Conservation (phyloP, 2,888 invertebrate species). For the Caradrina kadenii region DNA sequence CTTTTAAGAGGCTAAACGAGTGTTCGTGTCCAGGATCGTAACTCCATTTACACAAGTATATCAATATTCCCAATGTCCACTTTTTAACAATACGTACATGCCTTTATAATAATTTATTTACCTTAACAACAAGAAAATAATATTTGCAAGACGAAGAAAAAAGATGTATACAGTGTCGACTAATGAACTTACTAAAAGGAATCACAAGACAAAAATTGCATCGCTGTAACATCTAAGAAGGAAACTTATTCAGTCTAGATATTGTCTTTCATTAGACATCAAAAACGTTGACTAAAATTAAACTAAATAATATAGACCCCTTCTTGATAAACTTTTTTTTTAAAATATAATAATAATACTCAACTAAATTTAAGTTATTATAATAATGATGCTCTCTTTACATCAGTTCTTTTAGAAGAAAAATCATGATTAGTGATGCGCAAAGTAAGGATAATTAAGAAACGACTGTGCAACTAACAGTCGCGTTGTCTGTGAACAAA, state of each 20-base stretch:
- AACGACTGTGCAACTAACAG: conserved; percentile 48
- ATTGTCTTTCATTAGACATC: conserved; percentile 87
- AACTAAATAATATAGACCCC: conserved; percentile 72
- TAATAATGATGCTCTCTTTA: conserved; percentile 75
- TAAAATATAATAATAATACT: conserved; percentile 77
- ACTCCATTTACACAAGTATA: conserved; percentile 70
- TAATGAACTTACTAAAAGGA: conserved; percentile 77
- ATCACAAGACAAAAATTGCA: conserved; percentile 74
- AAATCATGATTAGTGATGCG: conserved; percentile 65
- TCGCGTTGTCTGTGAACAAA: conserved; percentile 40
- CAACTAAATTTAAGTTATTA: conserved; percentile 82
- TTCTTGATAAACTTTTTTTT: conserved; percentile 73
- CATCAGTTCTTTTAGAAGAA: conserved; percentile 78
- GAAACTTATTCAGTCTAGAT: conserved; percentile 88
- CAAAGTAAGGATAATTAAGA: conserved; percentile 55
- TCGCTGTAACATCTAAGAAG: conserved; percentile 76
- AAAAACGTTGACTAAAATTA: conserved; percentile 83
- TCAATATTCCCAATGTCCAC: conserved; percentile 76
- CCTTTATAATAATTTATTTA: conserved; percentile 83
- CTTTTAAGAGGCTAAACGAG: conserved; percentile 77
- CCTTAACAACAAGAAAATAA: conserved; percentile 79
- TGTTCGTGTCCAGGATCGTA: conserved; percentile 82
- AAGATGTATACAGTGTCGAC: conserved; percentile 69
- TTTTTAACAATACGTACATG: conserved; percentile 80
- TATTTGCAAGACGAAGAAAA: conserved; percentile 74